phyloP scores from a whole-genome alignment of 2,888 invertebrate genomes.

The Arctia plantaginis region DNA sequence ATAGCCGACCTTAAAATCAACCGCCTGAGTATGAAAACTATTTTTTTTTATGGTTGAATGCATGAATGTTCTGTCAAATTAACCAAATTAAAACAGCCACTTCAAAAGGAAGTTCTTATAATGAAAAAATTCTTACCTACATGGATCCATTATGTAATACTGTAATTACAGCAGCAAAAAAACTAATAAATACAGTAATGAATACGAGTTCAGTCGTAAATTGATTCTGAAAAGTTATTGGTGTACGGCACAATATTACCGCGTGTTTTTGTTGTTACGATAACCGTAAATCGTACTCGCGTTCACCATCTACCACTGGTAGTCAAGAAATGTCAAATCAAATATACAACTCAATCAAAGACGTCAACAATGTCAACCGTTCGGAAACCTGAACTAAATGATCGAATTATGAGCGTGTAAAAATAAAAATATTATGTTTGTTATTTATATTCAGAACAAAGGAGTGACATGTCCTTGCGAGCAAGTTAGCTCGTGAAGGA shows the following conservation, averaged over 20 bases:
- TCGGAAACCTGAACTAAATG: background rate
- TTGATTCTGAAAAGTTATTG: slow-evolving; percentile 18
- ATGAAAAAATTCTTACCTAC: slow-evolving; percentile 66
- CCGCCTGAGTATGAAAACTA: background rate
- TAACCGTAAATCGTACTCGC: slow-evolving; percentile 47
- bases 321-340: slow-evolving; percentile 27
- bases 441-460: too few relatives aligned
- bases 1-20: background rate
- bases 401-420: too few relatives aligned
- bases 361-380: slow-evolving; percentile 17
- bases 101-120: slow-evolving; percentile 56
- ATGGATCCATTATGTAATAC: slow-evolving; percentile 78
- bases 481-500: too few relatives aligned
- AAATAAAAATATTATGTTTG: background rate
- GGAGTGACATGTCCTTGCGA: too few relatives aligned
- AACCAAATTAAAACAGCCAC: slow-evolving; percentile 57
- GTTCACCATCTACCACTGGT: slow-evolving; percentile 36
- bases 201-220: slow-evolving; percentile 19
- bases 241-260: slow-evolving; percentile 57
- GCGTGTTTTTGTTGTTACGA: slow-evolving; percentile 67
- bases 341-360: background rate
- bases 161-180: slow-evolving; percentile 32
- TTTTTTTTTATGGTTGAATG: background rate
- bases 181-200: slow-evolving; percentile 16
- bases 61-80: slow-evolving; percentile 40